Evolutionary conservation across 2,888 invertebrate genomes (phyloP).

Genomic region (Cremastinae sp.): DNA sequence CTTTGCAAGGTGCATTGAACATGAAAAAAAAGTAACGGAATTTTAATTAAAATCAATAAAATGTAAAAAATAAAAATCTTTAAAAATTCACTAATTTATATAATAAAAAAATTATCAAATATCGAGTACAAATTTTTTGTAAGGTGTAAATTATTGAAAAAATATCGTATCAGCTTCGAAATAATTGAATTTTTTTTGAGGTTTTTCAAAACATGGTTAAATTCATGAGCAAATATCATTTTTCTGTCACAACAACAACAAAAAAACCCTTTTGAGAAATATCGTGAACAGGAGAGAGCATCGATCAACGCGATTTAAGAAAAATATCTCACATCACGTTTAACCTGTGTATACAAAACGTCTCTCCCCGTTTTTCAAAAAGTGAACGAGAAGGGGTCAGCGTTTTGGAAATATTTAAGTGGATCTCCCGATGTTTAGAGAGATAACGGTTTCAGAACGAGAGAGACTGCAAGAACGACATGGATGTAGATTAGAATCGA

Average conservation of each 20-base stretch:
- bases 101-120: no score
- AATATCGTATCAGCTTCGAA: no score
- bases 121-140: no score
- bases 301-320: constrained; percentile 20
- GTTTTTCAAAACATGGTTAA: constrained; percentile 1
- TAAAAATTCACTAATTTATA: no score
- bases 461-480: constrained; percentile 19
- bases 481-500: constrained; percentile 56
- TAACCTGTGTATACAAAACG: constrained; percentile 1
- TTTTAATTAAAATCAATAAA: no score
- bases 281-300: constrained; percentile 34
- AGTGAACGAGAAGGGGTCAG: constrained; percentile 48
- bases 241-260: constrained; percentile 47
- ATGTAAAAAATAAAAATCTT: neutral
- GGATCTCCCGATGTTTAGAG: constrained; percentile 72
- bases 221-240: constrained; percentile 15
- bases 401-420: constrained; percentile 76
- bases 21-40: no score
- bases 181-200: no score
- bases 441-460: constrained; percentile 67
- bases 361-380: constrained; percentile 7
- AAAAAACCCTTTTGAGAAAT: constrained; percentile 9
- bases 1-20: constrained; percentile 53
- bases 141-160: no score
- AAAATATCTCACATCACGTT: constrained; percentile 27